Base-by-base conservation (phyloP, 2,797 vertebrate species). In the Phylloscopus collybita region DNA sequence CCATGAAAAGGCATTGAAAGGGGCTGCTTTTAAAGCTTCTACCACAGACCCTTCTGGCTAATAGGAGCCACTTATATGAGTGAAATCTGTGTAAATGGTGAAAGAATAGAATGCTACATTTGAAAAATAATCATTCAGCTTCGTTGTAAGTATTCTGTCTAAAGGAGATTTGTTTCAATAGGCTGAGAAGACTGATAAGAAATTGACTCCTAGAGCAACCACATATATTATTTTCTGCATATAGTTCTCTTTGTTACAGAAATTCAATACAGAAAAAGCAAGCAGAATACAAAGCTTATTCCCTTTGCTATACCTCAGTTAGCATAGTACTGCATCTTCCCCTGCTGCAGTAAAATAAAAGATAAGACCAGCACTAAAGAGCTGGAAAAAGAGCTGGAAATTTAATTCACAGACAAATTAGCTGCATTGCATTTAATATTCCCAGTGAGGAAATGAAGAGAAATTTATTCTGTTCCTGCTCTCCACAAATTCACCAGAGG, bases 381-480 rank as follows among this genome's bases (percentile, higher is more conserved):
- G 42, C 72, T 91, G 49, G 44, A 21, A 78, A 92, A 87, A 80
- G 78, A 74, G 16, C 42, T 94, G 78, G 83, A 89, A 80, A 88
- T 93, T 57, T 93, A 88, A 84, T 89, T 92, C 69, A 34, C 79
- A 79, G 76, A 78, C 88, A 88, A 94, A 94, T 96, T 94, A 96
- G 44, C 65, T 92, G 44, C 69, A 44, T 72, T 82, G 34, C 70
- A 90, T 81, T 95, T 96, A 94, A 95, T 96, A 94, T 90, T 95
- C 94, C 92, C 92, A 94, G 57, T 57, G 94, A 92, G 95, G 83
- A 94, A 95, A 93, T 96, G 56, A 95, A 95, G 80, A 94, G 23
- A 90, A 90, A 94, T 92, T 89, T 80, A 91, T 93, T 93, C 73
- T 86, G 51, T 86, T 92, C 73, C 62, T 65, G 11, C 80, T 93